A percentile compares a stretch with the other conserved stretches of the same genome.
These are phyloP conservation scores for Cavia porcellus DNA, from an alignment of 2,113 vertebrate species.

Conservation along the genomic window DNA sequence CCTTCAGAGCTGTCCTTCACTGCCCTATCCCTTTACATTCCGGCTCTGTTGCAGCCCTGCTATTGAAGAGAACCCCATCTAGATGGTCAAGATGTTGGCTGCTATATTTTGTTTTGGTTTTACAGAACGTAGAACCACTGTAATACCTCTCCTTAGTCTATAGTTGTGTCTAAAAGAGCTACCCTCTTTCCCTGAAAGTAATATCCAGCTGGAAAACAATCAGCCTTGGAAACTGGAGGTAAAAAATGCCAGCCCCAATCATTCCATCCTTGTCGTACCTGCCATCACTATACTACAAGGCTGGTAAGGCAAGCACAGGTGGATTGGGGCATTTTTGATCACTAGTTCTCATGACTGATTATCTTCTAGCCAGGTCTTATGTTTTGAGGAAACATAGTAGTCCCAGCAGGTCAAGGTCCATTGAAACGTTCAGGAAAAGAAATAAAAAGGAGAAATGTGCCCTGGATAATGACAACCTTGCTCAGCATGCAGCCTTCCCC, in stretches of 20 bases:
- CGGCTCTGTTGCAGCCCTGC: too few species aligned
- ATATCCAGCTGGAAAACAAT: not conserved
- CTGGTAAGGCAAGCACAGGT: too few species aligned
- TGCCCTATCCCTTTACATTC: not conserved
- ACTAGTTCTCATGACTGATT: not conserved
- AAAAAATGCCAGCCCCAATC: not conserved
- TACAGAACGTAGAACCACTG: not conserved
- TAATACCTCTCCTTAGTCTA: not conserved
- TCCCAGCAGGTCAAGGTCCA: not conserved
- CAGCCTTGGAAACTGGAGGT: not conserved
- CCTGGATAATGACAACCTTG: not conserved
- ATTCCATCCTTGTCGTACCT: not conserved
- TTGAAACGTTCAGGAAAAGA: not conserved
- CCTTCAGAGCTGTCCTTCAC: not conserved
- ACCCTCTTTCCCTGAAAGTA: not conserved
- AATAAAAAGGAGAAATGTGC: not conserved
- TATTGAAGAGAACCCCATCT: not conserved
- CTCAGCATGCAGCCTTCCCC: not conserved
- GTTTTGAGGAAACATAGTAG: not conserved
- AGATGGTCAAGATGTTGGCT: not conserved
- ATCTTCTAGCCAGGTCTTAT: not conserved
- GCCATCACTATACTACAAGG: not conserved
- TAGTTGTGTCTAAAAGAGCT: not conserved
- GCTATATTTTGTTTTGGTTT: not conserved
- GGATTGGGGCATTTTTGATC: not conserved